Percentiles rank a stretch among this genome's conserved stretches.
Conservation (phyloP, 2,888 invertebrate genomes). For the Parapristionchus giblindavisi region DNA sequence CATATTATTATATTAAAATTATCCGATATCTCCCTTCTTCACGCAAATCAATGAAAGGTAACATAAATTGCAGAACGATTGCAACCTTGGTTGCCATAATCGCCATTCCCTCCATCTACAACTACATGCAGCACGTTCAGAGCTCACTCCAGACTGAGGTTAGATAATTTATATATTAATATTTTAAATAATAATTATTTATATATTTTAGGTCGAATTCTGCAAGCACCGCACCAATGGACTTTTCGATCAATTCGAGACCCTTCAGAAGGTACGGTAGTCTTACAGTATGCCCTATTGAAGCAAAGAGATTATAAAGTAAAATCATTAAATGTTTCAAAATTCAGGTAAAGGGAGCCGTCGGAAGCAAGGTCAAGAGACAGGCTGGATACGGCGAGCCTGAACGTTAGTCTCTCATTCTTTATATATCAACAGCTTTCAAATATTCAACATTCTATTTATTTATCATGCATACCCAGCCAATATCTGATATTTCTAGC, state of each 20-base stretch:
- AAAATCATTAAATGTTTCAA: too few relatives aligned
- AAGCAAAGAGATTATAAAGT: too few relatives aligned
- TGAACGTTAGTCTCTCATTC: neutral
- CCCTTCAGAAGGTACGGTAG: slow-evolving; percentile 52
- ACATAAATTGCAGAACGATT: slow-evolving; percentile 64
- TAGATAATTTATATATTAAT: slow-evolving; percentile 27
- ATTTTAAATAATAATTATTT: neutral
- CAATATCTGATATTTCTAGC: too few relatives aligned
- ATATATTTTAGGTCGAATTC: slow-evolving; percentile 55
- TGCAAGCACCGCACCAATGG: slow-evolving; percentile 62
- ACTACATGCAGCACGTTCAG: slow-evolving; percentile 68
- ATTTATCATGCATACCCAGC: too few relatives aligned
- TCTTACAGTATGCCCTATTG: too few relatives aligned
- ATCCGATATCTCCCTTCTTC: too few relatives aligned
- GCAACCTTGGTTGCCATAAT: slow-evolving; percentile 66
- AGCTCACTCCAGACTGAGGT: slow-evolving; percentile 65
- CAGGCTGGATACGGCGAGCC: slow-evolving; percentile 59
- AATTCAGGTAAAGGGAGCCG: slow-evolving; percentile 61
- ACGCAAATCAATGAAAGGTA: too few relatives aligned
- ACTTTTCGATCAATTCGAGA: slow-evolving; percentile 60
- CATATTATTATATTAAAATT: too few relatives aligned
- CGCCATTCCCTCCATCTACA: slow-evolving; percentile 68
- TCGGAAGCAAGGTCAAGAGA: slow-evolving; percentile 58
- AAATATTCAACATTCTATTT: too few relatives aligned
- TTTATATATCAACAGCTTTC: too few relatives aligned